Percentiles rank a stretch among this genome's conserved stretches.
These are phyloP conservation scores for Solea senegalensis DNA, from an alignment of 2,113 vertebrate species.

Conservation along the genomic window DNA sequence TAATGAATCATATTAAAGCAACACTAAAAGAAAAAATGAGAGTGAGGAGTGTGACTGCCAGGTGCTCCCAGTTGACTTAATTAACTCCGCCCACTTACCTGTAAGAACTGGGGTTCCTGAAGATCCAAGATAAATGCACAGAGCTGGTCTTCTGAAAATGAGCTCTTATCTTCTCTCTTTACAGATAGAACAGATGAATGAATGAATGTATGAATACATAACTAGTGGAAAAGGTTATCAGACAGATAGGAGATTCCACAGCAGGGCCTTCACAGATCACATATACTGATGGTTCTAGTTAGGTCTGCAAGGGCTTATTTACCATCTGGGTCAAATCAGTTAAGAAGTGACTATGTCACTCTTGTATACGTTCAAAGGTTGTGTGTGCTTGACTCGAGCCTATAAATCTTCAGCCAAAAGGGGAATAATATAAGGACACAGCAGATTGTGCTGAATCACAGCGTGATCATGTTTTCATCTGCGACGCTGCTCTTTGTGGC, in stretches of 20 bases:
- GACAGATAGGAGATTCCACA: neutral
- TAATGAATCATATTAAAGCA: no score
- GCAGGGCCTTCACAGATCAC: no score
- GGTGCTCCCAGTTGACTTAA: no score
- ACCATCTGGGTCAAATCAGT: neutral
- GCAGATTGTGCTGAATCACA: neutral
- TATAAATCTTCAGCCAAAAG: neutral
- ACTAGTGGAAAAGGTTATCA: no score
- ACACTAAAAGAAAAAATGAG: no score
- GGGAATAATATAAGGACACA: no score
- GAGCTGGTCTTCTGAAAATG: slow-evolving; percentile 58
- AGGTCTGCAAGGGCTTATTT: no score
- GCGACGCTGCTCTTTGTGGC: neutral
- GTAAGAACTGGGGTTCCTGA: slow-evolving; percentile 7
- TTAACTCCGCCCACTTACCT: no score
- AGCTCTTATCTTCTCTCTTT: slow-evolving; percentile 28
- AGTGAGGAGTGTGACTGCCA: no score
- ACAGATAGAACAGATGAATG: neutral
- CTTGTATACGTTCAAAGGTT: neutral
- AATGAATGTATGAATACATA: neutral
- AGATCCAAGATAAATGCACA: slow-evolving; percentile 53
- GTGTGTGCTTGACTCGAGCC: no score
- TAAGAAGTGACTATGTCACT: neutral
- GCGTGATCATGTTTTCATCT: neutral
- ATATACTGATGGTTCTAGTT: no score